Conservation (phyloP, 2,888 invertebrate species). For the Lagria hirta region DNA sequence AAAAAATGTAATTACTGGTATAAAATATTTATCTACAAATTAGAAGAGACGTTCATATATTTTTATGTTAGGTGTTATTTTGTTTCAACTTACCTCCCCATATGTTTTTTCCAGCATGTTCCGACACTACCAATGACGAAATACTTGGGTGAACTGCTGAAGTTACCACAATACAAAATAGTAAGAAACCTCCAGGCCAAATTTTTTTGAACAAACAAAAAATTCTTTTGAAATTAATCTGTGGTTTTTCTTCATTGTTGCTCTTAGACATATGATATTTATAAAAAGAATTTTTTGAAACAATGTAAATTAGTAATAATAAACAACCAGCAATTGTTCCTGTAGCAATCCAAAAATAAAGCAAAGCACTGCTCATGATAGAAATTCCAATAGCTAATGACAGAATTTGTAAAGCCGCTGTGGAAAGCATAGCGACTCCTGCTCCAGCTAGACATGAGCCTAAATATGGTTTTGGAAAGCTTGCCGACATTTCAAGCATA, state of each 20-base stretch:
- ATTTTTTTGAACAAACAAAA: conserved; percentile 18
- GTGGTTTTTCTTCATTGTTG: conserved; percentile 4
- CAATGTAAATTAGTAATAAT: conserved; percentile 6
- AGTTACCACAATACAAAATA: conserved; percentile 19
- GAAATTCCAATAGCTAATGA: conserved; percentile 23
- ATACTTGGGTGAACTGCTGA: conserved; percentile 29
- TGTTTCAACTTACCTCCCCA: conserved; percentile 32
- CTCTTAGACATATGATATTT: conserved; percentile 7
- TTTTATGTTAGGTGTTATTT: too few relatives aligned
- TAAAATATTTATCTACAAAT: too few relatives aligned
- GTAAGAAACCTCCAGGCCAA: conserved; percentile 28
- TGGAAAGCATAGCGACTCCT: conserved; percentile 23
- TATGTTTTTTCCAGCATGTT: conserved; percentile 24
- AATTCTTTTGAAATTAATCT: conserved; percentile 9
- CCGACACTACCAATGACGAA: conserved; percentile 32
- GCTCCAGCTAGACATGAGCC: conserved; percentile 24
- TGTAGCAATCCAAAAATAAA: conserved; percentile 25
- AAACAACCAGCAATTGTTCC: conserved; percentile 16
- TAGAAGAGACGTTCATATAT: too few relatives aligned
- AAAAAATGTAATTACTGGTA: too few relatives aligned
- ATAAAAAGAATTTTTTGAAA: conserved; percentile 13
- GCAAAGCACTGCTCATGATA: conserved; percentile 15
- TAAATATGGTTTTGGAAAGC: conserved; percentile 21
- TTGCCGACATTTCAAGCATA: conserved; percentile 15
- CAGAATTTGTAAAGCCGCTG: conserved; percentile 20